Base-by-base conservation (phyloP, 2,797 vertebrate genomes). In the Podargus strigoides region DNA sequence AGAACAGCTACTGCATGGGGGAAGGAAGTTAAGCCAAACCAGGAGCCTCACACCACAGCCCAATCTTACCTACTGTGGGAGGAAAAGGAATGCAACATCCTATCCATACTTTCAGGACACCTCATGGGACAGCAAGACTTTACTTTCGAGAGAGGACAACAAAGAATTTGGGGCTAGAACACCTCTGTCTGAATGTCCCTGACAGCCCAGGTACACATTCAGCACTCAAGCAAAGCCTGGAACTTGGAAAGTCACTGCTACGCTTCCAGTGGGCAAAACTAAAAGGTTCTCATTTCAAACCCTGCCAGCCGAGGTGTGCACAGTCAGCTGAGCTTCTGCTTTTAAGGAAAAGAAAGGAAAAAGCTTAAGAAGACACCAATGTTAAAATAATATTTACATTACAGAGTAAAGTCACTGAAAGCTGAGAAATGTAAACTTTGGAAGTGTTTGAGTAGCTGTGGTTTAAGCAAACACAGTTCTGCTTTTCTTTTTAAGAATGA, bases 371-470 rank as follows among this genome's bases (percentile, higher is more conserved):
- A 89, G 79, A 47, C 47, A 90, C 9, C 50, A 39, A 30, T 21
- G 74, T 44, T 94, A 91, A 91, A 74, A 78, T 46, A 95, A 88
- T 94, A 91, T 95, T 96, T 90, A 84, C 94, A 86, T 76, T 93
- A 69, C 76, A 63, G 50, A 90, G 42, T 62, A 28, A 95, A 95
- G 85, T 84, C 68, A 75, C 39, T 64, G 53, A 32, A 85, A 94
- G 82, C 50, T 74, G 82, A 91, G 73, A 94, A 96, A 68, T 60
- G 94, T 85, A 93, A 96, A 95, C 89, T 87, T 42, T 49, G 69
- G 30, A 88, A 96, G 67, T 95, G 94, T 96, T 94, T 96, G 89
- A 95, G 69, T 95, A 95, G 94, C 93, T 94, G 94, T 32, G 83
- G 75, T 78, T 94, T 91, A 88, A 93, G 83, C 80, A 95, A 94